Conservation (phyloP, 1,140 invertebrate genomes). For the Drosophila sulfurigaster region DNA sequence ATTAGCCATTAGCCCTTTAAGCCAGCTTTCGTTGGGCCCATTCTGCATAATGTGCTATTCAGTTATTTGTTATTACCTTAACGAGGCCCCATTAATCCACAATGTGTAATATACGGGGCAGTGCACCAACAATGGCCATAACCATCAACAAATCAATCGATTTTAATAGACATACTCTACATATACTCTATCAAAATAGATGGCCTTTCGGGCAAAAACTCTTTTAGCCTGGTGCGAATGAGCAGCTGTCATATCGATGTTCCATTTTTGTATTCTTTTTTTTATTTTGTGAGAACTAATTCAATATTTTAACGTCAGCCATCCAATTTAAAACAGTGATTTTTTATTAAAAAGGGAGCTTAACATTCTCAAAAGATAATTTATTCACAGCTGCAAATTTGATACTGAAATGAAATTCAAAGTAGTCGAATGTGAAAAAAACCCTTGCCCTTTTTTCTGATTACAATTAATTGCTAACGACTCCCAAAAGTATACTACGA, state of each 20-base stretch:
- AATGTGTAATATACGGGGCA: slow-evolving; percentile 31
- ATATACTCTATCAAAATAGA: slow-evolving; percentile 2
- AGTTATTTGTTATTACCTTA: slow-evolving; percentile 79
- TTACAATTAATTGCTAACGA: neutral
- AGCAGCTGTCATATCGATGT: neutral
- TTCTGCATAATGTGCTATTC: slow-evolving; percentile 70
- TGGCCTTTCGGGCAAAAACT: neutral
- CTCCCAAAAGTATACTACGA: slow-evolving; percentile 1
- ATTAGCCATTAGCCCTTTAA: slow-evolving; percentile 50
- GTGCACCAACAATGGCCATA: slow-evolving; percentile 24
- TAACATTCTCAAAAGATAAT: neutral
- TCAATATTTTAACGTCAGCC: neutral
- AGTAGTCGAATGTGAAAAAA: neutral
- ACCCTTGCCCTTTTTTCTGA: neutral
- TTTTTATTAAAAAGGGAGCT: slow-evolving; percentile 4
- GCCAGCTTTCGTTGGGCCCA: slow-evolving; percentile 43
- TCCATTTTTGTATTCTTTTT: neutral
- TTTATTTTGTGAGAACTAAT: neutral
- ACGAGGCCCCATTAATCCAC: slow-evolving; percentile 65
- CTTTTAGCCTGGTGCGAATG: neutral
- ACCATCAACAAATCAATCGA: slow-evolving; percentile 68
- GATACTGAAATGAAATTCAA: neutral
- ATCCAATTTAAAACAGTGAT: neutral
- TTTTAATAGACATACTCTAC: slow-evolving; percentile 58
- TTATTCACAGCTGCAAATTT: neutral